These are phyloP conservation scores for Pungitius pungitius DNA, from an alignment of 2,113 vertebrate species.

Conservation along the genomic window DNA sequence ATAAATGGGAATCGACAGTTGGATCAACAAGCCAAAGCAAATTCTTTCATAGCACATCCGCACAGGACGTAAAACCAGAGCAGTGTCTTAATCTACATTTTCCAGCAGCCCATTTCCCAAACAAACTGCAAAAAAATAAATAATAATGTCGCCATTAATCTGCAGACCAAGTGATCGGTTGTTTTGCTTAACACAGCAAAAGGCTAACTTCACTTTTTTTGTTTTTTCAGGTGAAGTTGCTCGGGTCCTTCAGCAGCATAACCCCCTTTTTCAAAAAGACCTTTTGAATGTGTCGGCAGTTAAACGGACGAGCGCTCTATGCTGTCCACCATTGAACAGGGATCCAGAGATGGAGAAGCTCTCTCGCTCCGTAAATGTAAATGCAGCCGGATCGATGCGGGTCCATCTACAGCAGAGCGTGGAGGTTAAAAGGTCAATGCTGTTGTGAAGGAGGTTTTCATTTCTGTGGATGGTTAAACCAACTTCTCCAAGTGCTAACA, in stretches of 20 bases:
- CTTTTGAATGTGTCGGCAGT: conserved; percentile 14
- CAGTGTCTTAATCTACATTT: conserved; percentile 41
- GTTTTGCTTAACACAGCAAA: conserved; percentile 25
- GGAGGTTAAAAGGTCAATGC: conserved; percentile 46
- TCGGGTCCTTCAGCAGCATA: conserved; percentile 3
- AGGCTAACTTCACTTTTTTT: conserved; percentile 24
- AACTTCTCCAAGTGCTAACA: not conserved
- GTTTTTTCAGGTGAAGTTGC: conserved; percentile 26
- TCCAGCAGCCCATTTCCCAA: conserved; percentile 32
- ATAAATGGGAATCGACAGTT: conserved; percentile 48
- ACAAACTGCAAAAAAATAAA: conserved; percentile 27
- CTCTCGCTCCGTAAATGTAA: not conserved
- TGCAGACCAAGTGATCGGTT: conserved; percentile 23
- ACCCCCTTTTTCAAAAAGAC: conserved; percentile 25
- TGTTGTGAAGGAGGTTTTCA: conserved; percentile 11
- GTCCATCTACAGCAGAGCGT: conserved; percentile 35
- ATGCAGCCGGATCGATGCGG: conserved; percentile 41
- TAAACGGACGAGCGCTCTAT: conserved; percentile 3
- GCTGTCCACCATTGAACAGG: conserved; percentile 11
- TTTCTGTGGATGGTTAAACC: conserved; percentile 16
- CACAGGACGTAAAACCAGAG: conserved; percentile 15
- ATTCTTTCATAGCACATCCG: conserved; percentile 10
- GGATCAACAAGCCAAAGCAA: conserved; percentile 31
- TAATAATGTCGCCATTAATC: conserved; percentile 54
- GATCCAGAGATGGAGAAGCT: not conserved